A percentile compares a stretch with the other conserved stretches of the same genome.
phyloP scores from a whole-genome alignment of 2,888 invertebrate genomes.

The Heliconius charithonia region DNA sequence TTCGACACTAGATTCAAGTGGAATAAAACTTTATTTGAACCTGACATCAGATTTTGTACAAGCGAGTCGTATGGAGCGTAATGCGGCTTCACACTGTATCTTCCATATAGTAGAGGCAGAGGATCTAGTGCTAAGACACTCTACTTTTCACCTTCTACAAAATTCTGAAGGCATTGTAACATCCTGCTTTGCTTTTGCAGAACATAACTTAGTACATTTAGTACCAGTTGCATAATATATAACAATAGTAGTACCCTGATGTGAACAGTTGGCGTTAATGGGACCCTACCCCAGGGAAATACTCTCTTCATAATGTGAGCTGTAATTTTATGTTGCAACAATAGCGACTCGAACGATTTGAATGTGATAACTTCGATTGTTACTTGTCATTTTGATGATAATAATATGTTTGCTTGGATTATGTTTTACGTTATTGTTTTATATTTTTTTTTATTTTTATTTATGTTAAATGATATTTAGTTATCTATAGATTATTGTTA shows the following conservation, averaged over 20 bases:
- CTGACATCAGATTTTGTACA: neutral
- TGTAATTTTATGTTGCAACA: conserved; percentile 78
- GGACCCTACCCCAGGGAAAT: conserved; percentile 78
- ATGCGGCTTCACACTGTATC: too few relatives aligned
- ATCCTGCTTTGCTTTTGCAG: conserved; percentile 23
- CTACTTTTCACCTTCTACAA: too few relatives aligned
- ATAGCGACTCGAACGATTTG: conserved; percentile 55
- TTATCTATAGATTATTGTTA: too few relatives aligned
- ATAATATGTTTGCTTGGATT: conserved; percentile 4
- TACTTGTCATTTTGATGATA: conserved; percentile 40
- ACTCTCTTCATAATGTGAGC: conserved; percentile 73
- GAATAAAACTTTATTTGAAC: neutral
- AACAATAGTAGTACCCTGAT: conserved; percentile 57
- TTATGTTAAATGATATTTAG: neutral
- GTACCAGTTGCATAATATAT: conserved; percentile 57
- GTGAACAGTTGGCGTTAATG: conserved; percentile 82
- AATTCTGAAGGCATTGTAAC: too few relatives aligned
- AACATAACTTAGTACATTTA: conserved; percentile 54
- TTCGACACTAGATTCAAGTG: too few relatives aligned
- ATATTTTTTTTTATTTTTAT: neutral
- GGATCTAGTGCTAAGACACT: too few relatives aligned
- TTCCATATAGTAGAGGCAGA: too few relatives aligned
- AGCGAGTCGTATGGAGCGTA: conserved; percentile 47
- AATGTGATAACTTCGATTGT: conserved; percentile 48
- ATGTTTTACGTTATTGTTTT: neutral